These are phyloP conservation scores for Platysternon megacephalum DNA, from an alignment of 2,113 vertebrate genomes.

Conservation along the genomic window DNA sequence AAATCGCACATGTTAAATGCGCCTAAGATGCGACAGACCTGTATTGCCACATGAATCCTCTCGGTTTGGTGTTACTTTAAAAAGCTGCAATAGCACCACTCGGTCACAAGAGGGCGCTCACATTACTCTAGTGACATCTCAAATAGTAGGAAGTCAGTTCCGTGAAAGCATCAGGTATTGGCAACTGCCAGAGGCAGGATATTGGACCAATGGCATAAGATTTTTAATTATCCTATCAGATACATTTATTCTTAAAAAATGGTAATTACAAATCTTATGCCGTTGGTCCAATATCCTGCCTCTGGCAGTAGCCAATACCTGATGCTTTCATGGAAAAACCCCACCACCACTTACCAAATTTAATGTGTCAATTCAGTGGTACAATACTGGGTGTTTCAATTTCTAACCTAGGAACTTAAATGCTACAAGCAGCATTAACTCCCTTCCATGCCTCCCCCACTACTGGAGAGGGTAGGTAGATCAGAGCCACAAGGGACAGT, in stretches of 20 bases:
- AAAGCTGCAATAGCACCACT: background rate
- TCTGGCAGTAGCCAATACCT: background rate
- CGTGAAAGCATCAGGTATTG: too few relatives aligned
- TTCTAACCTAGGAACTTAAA: background rate
- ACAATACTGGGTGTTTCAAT: background rate
- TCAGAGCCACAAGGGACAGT: background rate
- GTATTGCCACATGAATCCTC: background rate
- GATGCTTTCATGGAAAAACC: background rate
- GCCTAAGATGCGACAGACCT: too few relatives aligned
- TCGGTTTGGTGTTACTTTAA: background rate
- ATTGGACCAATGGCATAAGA: too few relatives aligned
- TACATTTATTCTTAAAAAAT: background rate
- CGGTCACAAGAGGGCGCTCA: conserved; percentile 61
- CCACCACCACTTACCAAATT: background rate
- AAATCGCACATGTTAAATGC: too few relatives aligned
- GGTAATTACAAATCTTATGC: background rate
- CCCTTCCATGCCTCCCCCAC: background rate
- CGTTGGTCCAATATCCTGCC: background rate
- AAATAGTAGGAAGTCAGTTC: too few relatives aligned
- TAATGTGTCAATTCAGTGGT: background rate
- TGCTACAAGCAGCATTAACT: background rate
- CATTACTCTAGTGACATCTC: background rate
- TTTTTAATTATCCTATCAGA: background rate
- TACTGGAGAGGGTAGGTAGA: background rate
- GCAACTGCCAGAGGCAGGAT: too few relatives aligned